Percentiles rank a stretch among this genome's conserved stretches.
Conservation (phyloP, 2,113 vertebrate species). For the Gnathonemus echidnorhynchus region DNA sequence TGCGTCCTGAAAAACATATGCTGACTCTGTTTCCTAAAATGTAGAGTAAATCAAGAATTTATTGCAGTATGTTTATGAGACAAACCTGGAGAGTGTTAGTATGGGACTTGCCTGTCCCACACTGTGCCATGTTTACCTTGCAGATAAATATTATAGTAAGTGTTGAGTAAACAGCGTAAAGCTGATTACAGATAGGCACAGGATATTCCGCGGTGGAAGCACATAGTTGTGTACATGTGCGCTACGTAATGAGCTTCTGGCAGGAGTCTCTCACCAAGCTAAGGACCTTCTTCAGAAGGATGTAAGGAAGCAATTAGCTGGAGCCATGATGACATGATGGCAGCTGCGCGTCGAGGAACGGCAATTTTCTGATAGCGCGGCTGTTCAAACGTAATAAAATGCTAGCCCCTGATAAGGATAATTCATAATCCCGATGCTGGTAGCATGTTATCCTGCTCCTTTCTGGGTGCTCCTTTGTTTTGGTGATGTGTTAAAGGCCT, state of each 20-base stretch:
- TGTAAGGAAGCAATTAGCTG: slow-evolving; percentile 56
- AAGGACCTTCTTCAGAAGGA: slow-evolving; percentile 28
- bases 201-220: neutral
- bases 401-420: neutral
- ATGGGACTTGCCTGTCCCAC: slow-evolving; percentile 24
- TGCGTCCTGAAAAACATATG: neutral
- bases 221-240: neutral
- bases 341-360: slow-evolving; percentile 35
- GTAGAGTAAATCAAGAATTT: neutral
- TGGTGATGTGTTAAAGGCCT: neutral
- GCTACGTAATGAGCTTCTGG: slow-evolving; percentile 28
- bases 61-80: neutral
- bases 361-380: slow-evolving; percentile 44
- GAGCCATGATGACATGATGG: slow-evolving; percentile 38
- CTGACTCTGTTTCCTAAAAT: neutral
- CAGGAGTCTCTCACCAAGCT: slow-evolving; percentile 29
- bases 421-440: neutral
- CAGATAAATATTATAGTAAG: slow-evolving; percentile 46
- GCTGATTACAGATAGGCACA: neutral
- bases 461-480: neutral
- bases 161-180: slow-evolving; percentile 25
- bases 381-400: neutral
- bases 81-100: neutral
- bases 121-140: slow-evolving; percentile 18
- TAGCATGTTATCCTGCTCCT: neutral